Evolutionary conservation across 1,140 invertebrate genomes (phyloP).

Genomic region (Colletes latitarsis): DNA sequence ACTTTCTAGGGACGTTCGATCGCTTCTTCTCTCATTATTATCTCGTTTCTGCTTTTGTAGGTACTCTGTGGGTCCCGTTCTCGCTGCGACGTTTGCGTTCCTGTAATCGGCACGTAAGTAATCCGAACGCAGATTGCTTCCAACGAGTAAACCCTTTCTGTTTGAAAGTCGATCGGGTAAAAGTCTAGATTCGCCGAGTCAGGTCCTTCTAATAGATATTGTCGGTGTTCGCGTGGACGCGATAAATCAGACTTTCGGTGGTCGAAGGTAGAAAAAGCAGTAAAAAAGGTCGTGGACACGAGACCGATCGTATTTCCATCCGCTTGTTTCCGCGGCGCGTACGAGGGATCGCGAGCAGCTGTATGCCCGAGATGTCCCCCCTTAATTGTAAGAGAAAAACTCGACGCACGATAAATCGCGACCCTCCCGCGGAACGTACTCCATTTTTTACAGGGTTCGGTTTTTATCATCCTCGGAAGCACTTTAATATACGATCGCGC

Average conservation of each 20-base stretch:
- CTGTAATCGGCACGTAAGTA: too few species aligned
- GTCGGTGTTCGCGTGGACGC: too few species aligned
- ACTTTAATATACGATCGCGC: slow-evolving; percentile 28
- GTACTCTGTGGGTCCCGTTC: too few species aligned
- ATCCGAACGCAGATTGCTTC: too few species aligned
- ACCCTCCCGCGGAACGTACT: background rate
- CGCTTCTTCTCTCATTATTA: background rate
- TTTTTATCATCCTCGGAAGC: background rate
- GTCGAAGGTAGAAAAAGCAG: too few species aligned
- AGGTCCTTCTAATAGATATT: too few species aligned
- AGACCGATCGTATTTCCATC: background rate
- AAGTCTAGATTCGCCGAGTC: too few species aligned
- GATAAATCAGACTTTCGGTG: too few species aligned
- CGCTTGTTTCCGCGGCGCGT: background rate
- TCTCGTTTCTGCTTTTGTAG: background rate
- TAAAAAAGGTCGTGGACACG: too few species aligned
- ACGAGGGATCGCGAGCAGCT: background rate
- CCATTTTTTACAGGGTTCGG: background rate
- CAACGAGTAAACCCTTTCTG: too few species aligned
- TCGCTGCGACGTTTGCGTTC: too few species aligned
- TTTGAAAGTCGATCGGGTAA: too few species aligned
- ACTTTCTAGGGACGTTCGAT: background rate
- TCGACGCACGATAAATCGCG: slow-evolving; percentile 11
- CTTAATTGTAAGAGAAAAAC: background rate
- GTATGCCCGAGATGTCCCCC: background rate